phyloP scores from a whole-genome alignment of 1,140 invertebrate genomes.

The Himalopsyche phryganea region DNA sequence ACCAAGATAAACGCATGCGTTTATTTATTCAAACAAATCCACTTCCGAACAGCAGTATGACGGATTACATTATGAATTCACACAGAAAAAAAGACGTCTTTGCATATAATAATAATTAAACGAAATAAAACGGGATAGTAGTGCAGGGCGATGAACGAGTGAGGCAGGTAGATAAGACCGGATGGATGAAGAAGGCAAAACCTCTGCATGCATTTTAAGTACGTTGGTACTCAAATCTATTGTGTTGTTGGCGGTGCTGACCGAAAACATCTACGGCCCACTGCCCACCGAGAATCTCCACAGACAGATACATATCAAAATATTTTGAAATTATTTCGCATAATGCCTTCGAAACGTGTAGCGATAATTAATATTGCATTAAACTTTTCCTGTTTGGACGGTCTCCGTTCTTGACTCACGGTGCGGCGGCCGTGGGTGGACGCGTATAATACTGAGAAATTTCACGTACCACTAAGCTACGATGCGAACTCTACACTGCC shows the following conservation, averaged over 20 bases:
- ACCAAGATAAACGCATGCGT: too few relatives aligned
- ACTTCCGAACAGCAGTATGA: too few relatives aligned
- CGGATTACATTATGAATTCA: too few relatives aligned
- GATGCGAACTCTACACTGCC: not conserved
- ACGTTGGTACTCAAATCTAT: not conserved
- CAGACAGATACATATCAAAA: constrained; percentile 25
- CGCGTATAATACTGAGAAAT: constrained; percentile 20
- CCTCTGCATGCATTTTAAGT: too few relatives aligned
- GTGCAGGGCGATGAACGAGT: not conserved
- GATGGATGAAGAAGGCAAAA: not conserved
- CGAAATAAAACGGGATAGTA: too few relatives aligned
- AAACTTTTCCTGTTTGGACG: constrained; percentile 8
- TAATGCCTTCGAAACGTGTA: constrained; percentile 17
- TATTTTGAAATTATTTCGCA: constrained; percentile 29
- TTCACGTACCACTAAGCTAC: constrained; percentile 23
- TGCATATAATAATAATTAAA: too few relatives aligned
- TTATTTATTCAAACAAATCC: too few relatives aligned
- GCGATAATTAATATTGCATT: constrained; percentile 24
- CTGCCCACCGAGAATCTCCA: constrained; percentile 27
- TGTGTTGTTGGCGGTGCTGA: constrained; percentile 4
- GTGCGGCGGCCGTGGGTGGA: not conserved
- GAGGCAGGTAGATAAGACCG: constrained; percentile 6
- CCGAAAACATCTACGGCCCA: constrained; percentile 19
- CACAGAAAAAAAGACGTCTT: too few relatives aligned
- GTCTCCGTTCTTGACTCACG: too few relatives aligned